Conservation (phyloP, 2,113 vertebrate species). For the Zosterops japonicus region DNA sequence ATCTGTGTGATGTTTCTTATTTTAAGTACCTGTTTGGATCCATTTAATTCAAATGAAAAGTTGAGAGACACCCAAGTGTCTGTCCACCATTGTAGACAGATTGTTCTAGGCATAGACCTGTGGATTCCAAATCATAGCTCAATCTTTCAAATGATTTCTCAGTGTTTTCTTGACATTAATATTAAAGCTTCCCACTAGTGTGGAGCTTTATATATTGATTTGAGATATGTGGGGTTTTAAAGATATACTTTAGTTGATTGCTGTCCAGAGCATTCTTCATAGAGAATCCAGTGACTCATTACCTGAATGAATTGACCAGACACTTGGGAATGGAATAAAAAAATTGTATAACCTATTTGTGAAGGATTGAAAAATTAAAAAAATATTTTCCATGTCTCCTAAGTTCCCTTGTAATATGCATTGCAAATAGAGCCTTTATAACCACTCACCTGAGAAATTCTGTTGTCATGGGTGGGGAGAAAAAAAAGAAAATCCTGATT, state of each 20-base stretch:
- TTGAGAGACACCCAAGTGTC: not conserved
- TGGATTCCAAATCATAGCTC: not conserved
- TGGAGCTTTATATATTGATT: not conserved
- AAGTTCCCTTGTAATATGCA: not conserved
- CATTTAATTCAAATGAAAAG: not conserved
- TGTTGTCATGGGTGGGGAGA: not conserved
- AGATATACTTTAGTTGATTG: not conserved
- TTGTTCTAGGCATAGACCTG: not conserved
- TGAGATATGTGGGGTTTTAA: not conserved
- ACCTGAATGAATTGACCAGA: not conserved
- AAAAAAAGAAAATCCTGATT: not conserved
- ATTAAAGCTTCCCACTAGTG: not conserved
- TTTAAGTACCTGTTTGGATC: not conserved
- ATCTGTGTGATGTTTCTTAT: not conserved
- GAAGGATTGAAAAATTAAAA: not conserved
- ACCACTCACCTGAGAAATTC: not conserved
- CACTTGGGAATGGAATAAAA: not conserved
- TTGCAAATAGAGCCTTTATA: not conserved
- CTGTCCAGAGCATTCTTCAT: not conserved
- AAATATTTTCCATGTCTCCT: not conserved
- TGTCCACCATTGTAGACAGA: not conserved
- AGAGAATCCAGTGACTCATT: not conserved
- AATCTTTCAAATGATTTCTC: not conserved
- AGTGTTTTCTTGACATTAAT: not conserved
- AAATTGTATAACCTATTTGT: not conserved